These are phyloP conservation scores for Elmis aenea DNA, from an alignment of 2,888 invertebrate species.

Conservation along the genomic window DNA sequence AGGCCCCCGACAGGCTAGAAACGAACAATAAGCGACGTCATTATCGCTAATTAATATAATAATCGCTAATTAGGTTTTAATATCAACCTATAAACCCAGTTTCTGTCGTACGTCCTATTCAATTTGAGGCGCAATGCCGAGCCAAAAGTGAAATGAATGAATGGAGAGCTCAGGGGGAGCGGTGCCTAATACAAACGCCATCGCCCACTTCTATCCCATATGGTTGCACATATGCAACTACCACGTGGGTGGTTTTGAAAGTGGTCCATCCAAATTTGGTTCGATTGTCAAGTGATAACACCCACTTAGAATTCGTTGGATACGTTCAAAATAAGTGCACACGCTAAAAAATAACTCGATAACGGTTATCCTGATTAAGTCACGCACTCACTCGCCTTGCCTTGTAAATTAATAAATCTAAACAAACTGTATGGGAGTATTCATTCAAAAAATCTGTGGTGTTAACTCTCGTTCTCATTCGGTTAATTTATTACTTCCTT, in stretches of 20 bases:
- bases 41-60: not conserved
- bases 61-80: too few species aligned
- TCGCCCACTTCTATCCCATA: constrained; percentile 11
- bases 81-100: constrained; percentile 10
- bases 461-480: constrained; percentile 20
- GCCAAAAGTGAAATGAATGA: constrained; percentile 11
- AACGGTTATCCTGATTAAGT: constrained; percentile 7
- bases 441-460: constrained; percentile 19
- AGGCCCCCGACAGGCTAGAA: not conserved
- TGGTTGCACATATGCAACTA: constrained; percentile 7
- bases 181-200: constrained; percentile 10
- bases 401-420: constrained; percentile 16
- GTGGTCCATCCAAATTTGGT: constrained; percentile 22
- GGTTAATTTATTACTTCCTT: constrained; percentile 19
- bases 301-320: constrained; percentile 3
- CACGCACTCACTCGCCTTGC: constrained; percentile 14
- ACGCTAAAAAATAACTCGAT: not conserved
- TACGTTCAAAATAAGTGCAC: not conserved
- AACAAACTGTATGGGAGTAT: constrained; percentile 16
- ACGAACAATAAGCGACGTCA: not conserved
- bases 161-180: constrained; percentile 9
- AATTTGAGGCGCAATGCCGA: too few species aligned
- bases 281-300: not conserved
- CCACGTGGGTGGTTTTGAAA: constrained; percentile 17
- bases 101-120: constrained; percentile 7